Evolutionary conservation across 1,140 invertebrate species (phyloP).

Genomic region (Helicorthomorpha holstii): DNA sequence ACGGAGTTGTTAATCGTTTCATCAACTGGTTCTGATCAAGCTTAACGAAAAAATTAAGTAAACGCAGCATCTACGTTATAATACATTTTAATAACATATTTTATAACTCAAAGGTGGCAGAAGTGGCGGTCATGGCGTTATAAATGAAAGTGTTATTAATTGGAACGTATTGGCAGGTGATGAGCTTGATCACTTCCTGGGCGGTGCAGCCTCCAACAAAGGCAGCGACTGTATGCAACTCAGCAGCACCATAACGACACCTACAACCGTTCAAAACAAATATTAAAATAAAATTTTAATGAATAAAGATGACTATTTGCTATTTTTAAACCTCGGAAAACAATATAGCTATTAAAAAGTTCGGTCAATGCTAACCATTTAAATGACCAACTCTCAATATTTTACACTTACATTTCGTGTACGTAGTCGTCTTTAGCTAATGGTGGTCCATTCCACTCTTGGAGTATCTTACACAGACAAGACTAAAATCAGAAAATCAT

Average conservation of each 20-base stretch:
- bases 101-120: constrained; percentile 41
- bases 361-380: neutral
- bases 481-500: constrained; percentile 24
- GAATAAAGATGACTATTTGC: neutral
- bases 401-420: constrained; percentile 56
- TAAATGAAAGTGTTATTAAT: constrained; percentile 92
- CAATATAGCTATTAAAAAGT: neutral
- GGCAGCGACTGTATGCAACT: constrained; percentile 87
- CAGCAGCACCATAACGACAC: constrained; percentile 77
- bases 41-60: too few species aligned
- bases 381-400: neutral
- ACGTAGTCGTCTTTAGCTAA: constrained; percentile 80
- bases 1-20: too few species aligned
- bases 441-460: constrained; percentile 59
- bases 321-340: neutral
- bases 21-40: too few species aligned
- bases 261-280: too few species aligned
- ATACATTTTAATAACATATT: too few species aligned
- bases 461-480: constrained; percentile 58
- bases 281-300: constrained; percentile 1
- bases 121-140: constrained; percentile 78
- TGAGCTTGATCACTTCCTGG: constrained; percentile 94
- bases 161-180: constrained; percentile 91
- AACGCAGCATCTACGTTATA: too few species aligned
- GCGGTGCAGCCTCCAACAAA: constrained; percentile 83